Conservation (phyloP, 2,888 invertebrate genomes). For the Drosophila putrida region DNA sequence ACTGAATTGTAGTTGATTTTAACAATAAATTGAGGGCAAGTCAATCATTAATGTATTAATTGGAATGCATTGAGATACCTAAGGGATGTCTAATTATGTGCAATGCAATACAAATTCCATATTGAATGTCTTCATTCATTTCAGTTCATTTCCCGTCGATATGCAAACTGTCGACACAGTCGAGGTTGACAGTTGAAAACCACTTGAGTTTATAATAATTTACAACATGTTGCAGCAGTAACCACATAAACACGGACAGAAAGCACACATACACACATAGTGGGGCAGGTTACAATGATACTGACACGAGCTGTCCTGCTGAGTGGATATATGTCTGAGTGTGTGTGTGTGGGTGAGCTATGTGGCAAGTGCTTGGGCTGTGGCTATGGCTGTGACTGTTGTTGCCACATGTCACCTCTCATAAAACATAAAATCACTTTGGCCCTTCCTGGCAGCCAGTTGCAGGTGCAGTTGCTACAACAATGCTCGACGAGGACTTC, state of each 20-base stretch:
- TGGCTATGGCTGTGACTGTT: conserved; percentile 53
- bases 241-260: conserved; percentile 49
- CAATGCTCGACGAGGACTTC: conserved; percentile 30
- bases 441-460: conserved; percentile 47
- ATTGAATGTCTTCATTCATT: conserved; percentile 26
- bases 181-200: conserved; percentile 51
- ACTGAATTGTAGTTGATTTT: not conserved
- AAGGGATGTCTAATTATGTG: conserved; percentile 29
- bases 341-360: conserved; percentile 28
- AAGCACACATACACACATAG: conserved; percentile 26
- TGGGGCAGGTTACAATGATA: conserved; percentile 55
- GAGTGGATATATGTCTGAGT: conserved; percentile 3
- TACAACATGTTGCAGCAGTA: conserved; percentile 66
- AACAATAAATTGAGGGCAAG: not conserved
- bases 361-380: conserved; percentile 53
- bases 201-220: conserved; percentile 74
- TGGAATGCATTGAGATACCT: conserved; percentile 8
- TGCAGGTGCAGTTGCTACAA: conserved; percentile 48
- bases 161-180: conserved; percentile 45
- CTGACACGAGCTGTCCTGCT: conserved; percentile 50
- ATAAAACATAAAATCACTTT: conserved; percentile 78
- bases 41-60: conserved; percentile 19
- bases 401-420: conserved; percentile 78
- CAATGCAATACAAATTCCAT: conserved; percentile 1
- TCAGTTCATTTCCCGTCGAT: conserved; percentile 48